Conservation (phyloP, 2,113 vertebrate species). For the Syngnathus typhle region DNA sequence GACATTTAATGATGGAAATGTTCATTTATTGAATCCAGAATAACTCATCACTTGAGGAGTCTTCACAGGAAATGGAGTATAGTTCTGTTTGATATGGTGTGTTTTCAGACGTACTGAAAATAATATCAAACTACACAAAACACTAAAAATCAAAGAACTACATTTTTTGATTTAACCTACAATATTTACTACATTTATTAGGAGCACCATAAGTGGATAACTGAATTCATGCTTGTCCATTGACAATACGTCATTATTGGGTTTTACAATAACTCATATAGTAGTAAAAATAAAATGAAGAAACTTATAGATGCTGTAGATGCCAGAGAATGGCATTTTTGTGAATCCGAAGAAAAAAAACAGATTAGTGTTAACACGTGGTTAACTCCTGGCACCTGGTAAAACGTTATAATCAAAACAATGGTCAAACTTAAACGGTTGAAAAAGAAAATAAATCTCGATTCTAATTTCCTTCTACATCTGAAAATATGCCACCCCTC, state of each 20-base stretch:
- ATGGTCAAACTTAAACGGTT: not conserved
- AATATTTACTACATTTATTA: not conserved
- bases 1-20: slow-evolving; percentile 39
- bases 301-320: not conserved
- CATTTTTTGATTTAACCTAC: slow-evolving; percentile 15
- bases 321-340: not conserved
- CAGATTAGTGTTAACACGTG: not conserved
- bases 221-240: not conserved
- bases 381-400: not conserved
- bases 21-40: slow-evolving; percentile 61
- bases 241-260: not conserved
- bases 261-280: not conserved
- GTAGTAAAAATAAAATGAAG: too few relatives aligned
- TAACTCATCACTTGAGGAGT: slow-evolving; percentile 67
- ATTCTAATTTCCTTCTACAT: not conserved
- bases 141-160: slow-evolving; percentile 43
- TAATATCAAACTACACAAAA: slow-evolving; percentile 44
- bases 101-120: slow-evolving; percentile 53
- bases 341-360: not conserved
- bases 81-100: slow-evolving; percentile 52
- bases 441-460: not conserved
- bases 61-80: slow-evolving; percentile 36
- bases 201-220: not conserved
- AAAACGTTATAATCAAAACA: not conserved
- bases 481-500: not conserved